These are phyloP conservation scores for Grammomys dolichurus DNA, from an alignment of 2,113 vertebrate genomes.

Conservation along the genomic window DNA sequence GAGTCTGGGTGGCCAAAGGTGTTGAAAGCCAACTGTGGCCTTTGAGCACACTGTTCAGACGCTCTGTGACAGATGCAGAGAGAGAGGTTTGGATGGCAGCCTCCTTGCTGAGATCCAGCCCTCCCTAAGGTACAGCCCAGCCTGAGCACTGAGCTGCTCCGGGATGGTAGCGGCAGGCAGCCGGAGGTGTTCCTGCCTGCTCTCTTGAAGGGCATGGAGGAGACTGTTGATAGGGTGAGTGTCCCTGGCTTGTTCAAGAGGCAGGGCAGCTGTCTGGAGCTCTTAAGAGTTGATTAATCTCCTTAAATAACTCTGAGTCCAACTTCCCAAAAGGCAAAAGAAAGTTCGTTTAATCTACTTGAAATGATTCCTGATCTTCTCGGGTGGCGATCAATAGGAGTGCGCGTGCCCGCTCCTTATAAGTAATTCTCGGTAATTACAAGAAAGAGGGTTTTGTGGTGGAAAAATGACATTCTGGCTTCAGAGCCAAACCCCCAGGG, in stretches of 20 bases:
- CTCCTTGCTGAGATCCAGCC: not conserved
- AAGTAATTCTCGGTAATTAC: conserved; percentile 87
- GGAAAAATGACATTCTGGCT: conserved; percentile 83
- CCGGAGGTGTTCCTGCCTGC: not conserved
- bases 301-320: conserved; percentile 85
- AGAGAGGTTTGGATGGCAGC: not conserved
- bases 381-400: conserved; percentile 84
- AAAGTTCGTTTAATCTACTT: conserved; percentile 87
- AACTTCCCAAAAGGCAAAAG: conserved; percentile 83
- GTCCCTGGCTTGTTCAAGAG: conserved; percentile 9
- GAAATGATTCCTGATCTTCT: conserved; percentile 86
- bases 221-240: not conserved
- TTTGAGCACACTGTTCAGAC: not conserved
- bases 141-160: not conserved
- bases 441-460: conserved; percentile 75
- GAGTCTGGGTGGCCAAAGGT: not conserved
- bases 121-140: not conserved
- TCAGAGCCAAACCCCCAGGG: conserved; percentile 74
- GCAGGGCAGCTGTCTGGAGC: conserved; percentile 58
- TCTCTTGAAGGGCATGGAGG: not conserved
- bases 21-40: not conserved
- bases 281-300: conserved; percentile 86
- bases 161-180: not conserved
- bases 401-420: conserved; percentile 80
- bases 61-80: not conserved